Conservation (phyloP, 2,888 invertebrate species). For the Petrolisthes cinctipes region DNA sequence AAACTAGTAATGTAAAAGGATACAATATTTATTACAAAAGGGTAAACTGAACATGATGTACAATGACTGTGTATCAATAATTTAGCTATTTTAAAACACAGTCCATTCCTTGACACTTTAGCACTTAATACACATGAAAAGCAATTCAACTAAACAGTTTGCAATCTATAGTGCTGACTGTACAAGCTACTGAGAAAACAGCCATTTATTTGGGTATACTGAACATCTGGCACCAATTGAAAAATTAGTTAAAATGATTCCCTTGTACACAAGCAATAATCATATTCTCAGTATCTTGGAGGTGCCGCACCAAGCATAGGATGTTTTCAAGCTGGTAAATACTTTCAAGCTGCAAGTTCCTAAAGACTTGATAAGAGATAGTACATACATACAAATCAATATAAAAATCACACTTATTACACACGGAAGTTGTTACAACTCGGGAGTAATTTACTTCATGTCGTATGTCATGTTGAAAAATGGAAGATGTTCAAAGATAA, state of each 20-base stretch:
- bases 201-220: conserved; percentile 25
- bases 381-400: conserved; percentile 61
- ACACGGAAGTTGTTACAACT: conserved; percentile 50
- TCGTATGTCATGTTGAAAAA: conserved; percentile 39
- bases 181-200: conserved; percentile 52
- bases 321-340: conserved; percentile 51
- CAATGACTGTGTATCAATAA: conserved; percentile 42
- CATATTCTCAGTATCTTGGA: conserved; percentile 48
- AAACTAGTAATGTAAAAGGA: conserved; percentile 45
- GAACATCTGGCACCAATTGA: conserved; percentile 10
- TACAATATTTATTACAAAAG: conserved; percentile 64
- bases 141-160: conserved; percentile 58
- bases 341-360: conserved; percentile 59
- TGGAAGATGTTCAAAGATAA: conserved; percentile 45
- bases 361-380: conserved; percentile 38
- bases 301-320: conserved; percentile 44
- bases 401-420: conserved; percentile 61
- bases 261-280: neutral
- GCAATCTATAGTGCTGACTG: conserved; percentile 45
- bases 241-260: neutral
- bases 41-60: conserved; percentile 61
- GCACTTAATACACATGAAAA: conserved; percentile 58
- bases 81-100: conserved; percentile 48
- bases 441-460: conserved; percentile 38
- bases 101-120: conserved; percentile 35